Percentiles rank a stretch among this genome's conserved stretches.
phyloP scores from a whole-genome alignment of 2,797 vertebrate genomes.

The Cephalopachus bancanus region DNA sequence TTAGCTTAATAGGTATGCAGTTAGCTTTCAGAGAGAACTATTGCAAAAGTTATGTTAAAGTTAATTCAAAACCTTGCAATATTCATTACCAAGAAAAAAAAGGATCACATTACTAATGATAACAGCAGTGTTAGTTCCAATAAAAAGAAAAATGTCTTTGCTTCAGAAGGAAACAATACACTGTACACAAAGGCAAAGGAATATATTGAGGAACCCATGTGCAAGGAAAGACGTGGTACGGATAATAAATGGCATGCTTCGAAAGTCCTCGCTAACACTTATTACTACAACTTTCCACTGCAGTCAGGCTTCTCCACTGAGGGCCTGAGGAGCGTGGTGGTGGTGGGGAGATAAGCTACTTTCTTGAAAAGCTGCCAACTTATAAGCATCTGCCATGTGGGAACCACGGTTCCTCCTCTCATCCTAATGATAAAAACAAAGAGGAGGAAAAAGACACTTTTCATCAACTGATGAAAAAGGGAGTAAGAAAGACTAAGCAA shows the following conservation, averaged over 20 bases:
- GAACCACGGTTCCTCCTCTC: not conserved
- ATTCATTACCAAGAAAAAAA: slow-evolving; percentile 27
- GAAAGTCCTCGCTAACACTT: not conserved
- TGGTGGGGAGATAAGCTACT: not conserved
- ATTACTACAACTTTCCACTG: not conserved
- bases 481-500: not conserved
- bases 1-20: not conserved
- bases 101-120: not conserved
- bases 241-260: not conserved
- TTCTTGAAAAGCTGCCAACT: not conserved
- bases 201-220: not conserved
- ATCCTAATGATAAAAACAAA: not conserved
- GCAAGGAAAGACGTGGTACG: slow-evolving; percentile 13
- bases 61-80: slow-evolving; percentile 23
- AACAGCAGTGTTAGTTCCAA: not conserved
- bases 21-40: not conserved
- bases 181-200: not conserved
- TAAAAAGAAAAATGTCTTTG: not conserved
- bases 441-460: not conserved
- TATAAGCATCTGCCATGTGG: not conserved
- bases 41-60: slow-evolving; percentile 50
- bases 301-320: not conserved
- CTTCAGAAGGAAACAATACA: slow-evolving; percentile 3
- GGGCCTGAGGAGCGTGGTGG: not conserved
- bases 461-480: not conserved